Evolutionary conservation across 2,797 vertebrate species (phyloP).

Genomic region (Pogonophryne albipinna): DNA sequence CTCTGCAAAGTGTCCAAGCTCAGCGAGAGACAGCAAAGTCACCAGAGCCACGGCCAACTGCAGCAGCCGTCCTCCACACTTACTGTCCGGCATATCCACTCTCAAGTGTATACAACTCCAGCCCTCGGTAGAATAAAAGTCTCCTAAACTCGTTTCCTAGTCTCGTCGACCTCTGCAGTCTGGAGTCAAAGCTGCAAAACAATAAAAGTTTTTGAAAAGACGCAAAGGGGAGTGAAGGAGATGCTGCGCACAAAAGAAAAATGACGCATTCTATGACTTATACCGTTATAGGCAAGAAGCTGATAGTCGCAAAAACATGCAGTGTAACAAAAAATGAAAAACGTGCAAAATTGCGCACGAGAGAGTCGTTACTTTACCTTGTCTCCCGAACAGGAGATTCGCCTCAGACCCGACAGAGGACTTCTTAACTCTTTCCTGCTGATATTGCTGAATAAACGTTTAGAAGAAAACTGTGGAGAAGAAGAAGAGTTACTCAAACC

Average conservation of each 20-base stretch:
- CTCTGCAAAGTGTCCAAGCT: slow-evolving; percentile 77
- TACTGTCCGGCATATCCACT: slow-evolving; percentile 80
- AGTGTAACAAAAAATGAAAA: background rate
- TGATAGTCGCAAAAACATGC: slow-evolving; percentile 6
- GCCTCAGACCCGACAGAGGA: slow-evolving; percentile 73
- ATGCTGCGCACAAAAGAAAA: slow-evolving; percentile 53
- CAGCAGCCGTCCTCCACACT: slow-evolving; percentile 86
- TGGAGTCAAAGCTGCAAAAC: slow-evolving; percentile 79
- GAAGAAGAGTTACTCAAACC: slow-evolving; percentile 54
- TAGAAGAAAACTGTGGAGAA: slow-evolving; percentile 57
- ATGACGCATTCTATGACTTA: slow-evolving; percentile 17
- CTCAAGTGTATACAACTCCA: slow-evolving; percentile 58
- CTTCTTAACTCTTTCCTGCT: slow-evolving; percentile 53
- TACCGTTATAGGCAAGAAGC: background rate
- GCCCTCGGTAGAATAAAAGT: slow-evolving; percentile 42
- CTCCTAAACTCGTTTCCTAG: slow-evolving; percentile 35
- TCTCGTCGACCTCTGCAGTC: slow-evolving; percentile 58
- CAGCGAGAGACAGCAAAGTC: slow-evolving; percentile 81
- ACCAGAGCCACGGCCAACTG: slow-evolving; percentile 87
- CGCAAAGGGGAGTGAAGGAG: slow-evolving; percentile 35
- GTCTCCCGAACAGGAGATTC: slow-evolving; percentile 78
- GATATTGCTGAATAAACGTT: slow-evolving; percentile 69
- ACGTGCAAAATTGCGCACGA: slow-evolving; percentile 38
- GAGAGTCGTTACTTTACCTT: slow-evolving; percentile 65
- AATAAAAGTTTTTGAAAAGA: slow-evolving; percentile 22